Evolutionary conservation across 2,888 invertebrate genomes (phyloP).

Genomic region (Branchellion lobata): DNA sequence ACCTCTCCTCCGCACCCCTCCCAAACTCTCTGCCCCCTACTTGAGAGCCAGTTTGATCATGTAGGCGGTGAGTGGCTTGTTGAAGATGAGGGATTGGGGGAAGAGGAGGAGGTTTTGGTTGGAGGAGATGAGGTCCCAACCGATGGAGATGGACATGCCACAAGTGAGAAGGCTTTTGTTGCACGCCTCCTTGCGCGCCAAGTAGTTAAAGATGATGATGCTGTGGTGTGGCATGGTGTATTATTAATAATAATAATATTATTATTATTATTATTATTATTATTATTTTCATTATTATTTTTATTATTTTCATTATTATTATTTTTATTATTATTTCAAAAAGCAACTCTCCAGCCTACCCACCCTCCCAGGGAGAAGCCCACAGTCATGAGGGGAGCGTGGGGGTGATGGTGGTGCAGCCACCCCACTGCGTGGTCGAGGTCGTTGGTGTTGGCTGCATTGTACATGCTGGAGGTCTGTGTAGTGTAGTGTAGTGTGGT

Average conservation of each 20-base stretch:
- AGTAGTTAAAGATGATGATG: neutral
- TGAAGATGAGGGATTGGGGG: neutral
- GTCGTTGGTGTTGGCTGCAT: neutral
- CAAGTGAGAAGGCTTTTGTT: neutral
- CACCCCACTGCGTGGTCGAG: neutral
- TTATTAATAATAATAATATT: no score
- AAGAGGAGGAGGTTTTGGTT: neutral
- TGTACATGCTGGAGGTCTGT: neutral
- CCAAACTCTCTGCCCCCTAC: no score
- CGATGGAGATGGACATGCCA: neutral
- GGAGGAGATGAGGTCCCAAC: neutral
- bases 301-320: neutral
- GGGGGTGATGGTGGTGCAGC: neutral
- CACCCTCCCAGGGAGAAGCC: neutral
- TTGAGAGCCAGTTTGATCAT: neutral
- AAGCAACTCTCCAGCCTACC: neutral
- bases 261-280: no score
- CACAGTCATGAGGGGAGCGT: neutral
- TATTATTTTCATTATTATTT: no score
- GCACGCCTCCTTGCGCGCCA: neutral
- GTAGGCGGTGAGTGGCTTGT: neutral
- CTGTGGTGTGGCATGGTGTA: neutral
- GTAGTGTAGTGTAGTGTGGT: no score
- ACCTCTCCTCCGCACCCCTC: no score
- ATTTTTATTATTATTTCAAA: neutral